A percentile compares a stretch with the other conserved stretches of the same genome.
Conservation (phyloP, 2,113 vertebrate species). For the Rhinoderma darwinii region DNA sequence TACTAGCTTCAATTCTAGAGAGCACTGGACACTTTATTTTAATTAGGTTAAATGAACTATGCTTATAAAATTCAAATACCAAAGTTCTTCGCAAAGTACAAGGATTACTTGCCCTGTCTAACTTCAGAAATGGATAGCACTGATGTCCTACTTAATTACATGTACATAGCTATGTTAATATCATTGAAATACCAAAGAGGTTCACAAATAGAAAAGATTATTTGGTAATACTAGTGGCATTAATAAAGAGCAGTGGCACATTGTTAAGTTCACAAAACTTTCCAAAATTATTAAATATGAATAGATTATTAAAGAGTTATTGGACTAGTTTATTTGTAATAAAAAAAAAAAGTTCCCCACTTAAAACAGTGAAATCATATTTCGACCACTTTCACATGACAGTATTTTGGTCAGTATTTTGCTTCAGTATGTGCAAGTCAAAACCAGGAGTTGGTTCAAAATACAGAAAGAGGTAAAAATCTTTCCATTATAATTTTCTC, state of each 20-base stretch:
- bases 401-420: too few relatives aligned
- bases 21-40: neutral
- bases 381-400: too few relatives aligned
- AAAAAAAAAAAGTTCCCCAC: too few relatives aligned
- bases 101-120: neutral
- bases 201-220: neutral
- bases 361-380: too few relatives aligned
- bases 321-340: neutral
- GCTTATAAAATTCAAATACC: constrained; percentile 26
- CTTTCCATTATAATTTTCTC: too few relatives aligned
- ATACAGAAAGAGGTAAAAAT: too few relatives aligned
- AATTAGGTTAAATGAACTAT: constrained; percentile 9
- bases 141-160: neutral
- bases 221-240: neutral
- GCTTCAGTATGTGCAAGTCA: too few relatives aligned
- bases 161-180: neutral
- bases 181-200: constrained; percentile 8
- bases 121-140: neutral
- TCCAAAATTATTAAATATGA: neutral
- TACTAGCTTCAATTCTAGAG: neutral
- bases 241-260: neutral
- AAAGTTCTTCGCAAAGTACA: neutral
- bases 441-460: too few relatives aligned
- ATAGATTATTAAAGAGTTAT: neutral
- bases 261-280: neutral